Percentiles rank a stretch among this genome's conserved stretches.
These are phyloP conservation scores for Heteractis magnifica DNA, from an alignment of 92 coral and sea anemone genomes.

Conservation along the genomic window DNA sequence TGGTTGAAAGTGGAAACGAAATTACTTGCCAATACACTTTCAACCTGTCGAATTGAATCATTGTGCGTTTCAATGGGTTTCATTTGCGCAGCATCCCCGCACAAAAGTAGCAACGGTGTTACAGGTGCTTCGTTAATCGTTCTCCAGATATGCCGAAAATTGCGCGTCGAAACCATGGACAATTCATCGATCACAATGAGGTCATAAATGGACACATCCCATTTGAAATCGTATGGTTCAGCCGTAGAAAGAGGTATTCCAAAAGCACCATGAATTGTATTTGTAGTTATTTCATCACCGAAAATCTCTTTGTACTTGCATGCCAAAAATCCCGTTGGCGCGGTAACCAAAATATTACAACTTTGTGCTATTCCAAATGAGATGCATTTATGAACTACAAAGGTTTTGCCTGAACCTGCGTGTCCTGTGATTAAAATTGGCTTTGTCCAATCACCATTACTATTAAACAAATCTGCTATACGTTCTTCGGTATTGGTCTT, in stretches of 20 bases:
- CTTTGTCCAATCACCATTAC: constrained; percentile 9
- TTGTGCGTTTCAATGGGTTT: constrained; percentile 12
- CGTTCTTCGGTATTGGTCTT: background rate
- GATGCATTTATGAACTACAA: constrained; percentile 21
- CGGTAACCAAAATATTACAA: constrained; percentile 25
- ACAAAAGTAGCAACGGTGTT: background rate
- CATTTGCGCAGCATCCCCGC: constrained; percentile 19
- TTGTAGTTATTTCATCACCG: background rate
- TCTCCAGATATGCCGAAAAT: background rate
- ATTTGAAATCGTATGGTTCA: constrained; percentile 16
- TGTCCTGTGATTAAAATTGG: constrained; percentile 30
- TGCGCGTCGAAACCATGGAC: constrained; percentile 31
- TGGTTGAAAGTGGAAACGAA: background rate
- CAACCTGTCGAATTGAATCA: background rate
- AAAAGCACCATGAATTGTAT: constrained; percentile 45
- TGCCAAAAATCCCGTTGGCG: constrained; percentile 43
- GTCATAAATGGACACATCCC: constrained; percentile 32
- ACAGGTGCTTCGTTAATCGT: constrained; percentile 7
- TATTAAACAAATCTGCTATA: background rate
- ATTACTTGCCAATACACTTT: background rate
- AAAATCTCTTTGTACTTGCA: constrained; percentile 16
- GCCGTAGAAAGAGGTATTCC: constrained; percentile 6
- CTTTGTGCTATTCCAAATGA: background rate
- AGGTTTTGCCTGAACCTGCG: constrained; percentile 38
- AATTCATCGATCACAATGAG: constrained; percentile 39